Evolutionary conservation across 2,113 vertebrate genomes (phyloP).

Genomic region (Chiloscyllium plagiosum): DNA sequence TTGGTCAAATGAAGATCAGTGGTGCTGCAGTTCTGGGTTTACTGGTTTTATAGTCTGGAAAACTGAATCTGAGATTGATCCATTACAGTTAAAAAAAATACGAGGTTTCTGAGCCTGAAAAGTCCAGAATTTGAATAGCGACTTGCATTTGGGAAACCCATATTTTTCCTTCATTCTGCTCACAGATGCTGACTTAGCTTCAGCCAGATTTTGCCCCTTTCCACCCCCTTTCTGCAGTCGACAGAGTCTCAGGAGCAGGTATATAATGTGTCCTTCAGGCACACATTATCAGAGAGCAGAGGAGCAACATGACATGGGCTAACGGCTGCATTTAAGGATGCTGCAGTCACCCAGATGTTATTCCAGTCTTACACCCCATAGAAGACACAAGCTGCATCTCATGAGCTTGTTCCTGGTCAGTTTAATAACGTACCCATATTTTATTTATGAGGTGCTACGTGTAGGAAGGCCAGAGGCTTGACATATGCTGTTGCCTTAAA

Average conservation of each 20-base stretch:
- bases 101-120: too few relatives aligned
- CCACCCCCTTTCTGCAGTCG: not conserved
- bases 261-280: not conserved
- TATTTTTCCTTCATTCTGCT: not conserved
- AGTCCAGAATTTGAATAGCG: too few relatives aligned
- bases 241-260: not conserved
- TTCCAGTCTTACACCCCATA: too few relatives aligned
- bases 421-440: not conserved
- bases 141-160: not conserved
- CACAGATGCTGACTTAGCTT: not conserved
- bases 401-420: not conserved
- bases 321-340: not conserved
- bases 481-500: not conserved
- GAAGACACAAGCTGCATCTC: too few relatives aligned
- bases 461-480: too few relatives aligned
- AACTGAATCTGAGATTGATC: not conserved
- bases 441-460: not conserved
- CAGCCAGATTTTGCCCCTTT: not conserved
- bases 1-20: too few relatives aligned
- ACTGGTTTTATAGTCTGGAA: not conserved
- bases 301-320: not conserved
- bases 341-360: too few relatives aligned
- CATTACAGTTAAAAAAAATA: too few relatives aligned
- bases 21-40: not conserved
- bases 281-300: not conserved